Base-by-base conservation (phyloP, 1,140 invertebrate species). In the Drosophila sechellia region DNA sequence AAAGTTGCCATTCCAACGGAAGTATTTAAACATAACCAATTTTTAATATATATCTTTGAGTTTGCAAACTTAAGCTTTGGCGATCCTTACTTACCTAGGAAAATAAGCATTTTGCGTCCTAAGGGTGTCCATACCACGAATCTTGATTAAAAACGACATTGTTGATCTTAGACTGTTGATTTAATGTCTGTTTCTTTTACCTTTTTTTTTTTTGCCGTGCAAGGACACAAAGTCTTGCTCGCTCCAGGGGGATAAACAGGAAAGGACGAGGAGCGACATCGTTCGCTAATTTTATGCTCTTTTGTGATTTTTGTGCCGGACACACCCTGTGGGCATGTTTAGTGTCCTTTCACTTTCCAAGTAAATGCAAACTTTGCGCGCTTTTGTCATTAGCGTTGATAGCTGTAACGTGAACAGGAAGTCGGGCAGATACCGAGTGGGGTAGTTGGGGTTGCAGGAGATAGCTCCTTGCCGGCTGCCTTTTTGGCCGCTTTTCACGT, bases 381-480 rank as follows among this genome's bases (percentile, higher is more conserved):
- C 83, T 86, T 86, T 86, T 87, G 84, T 86, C 83, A 86, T 86
- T 86, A 86, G 83, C 84, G 84, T 87, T 86, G 83, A 86, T 86
- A 86, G 79, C 76, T 72, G 54, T 79, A 59, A 71, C 59, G 74
- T 81, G 83, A 56, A 56, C 78, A 63, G 81, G 68, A 71, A 75
- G 50, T 55, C 63, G 50, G 42, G 60, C 52, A 40, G 27, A 50
- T 54, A 39, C 22, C 17, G 5, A 49, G 3, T 15, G 43, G 61
- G 61, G 15, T 13, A 40, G 5, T 5, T 39, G 13, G 39, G n/a
- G 27, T 31, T 31, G 54, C 15, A 15, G 52, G 37, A 52, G 53
- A 75, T 65, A 50, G 61, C 72, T 68, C 40, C 55, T 77, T 54
- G 72, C 59, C 50, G 65, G 15, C 46, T 81, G 83, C 74, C 83